Conservation (phyloP, 2,797 vertebrate genomes). For the Aeoliscus strigatus region DNA sequence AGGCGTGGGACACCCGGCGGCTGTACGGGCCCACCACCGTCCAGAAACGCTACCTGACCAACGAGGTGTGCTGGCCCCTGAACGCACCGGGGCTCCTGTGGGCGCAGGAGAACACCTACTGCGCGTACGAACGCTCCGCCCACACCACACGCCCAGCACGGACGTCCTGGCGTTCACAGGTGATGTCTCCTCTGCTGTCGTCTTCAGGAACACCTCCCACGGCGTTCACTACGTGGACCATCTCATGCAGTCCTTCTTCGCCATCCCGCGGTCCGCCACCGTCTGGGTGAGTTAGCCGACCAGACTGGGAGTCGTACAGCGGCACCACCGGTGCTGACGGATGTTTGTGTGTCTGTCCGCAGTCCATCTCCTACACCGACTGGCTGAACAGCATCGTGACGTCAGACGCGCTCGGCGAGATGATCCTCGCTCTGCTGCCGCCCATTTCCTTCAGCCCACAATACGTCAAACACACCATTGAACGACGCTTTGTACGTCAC, state of each 20-base stretch:
- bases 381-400: constrained; percentile 84
- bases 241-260: constrained; percentile 77
- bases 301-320: no score
- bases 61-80: constrained; percentile 86
- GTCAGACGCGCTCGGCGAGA: constrained; percentile 81
- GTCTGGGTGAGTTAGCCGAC: constrained; percentile 95
- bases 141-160: no score
- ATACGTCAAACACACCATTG: constrained; percentile 74
- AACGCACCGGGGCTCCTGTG: constrained; percentile 80
- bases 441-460: constrained; percentile 63
- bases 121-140: no score
- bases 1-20: constrained; percentile 89
- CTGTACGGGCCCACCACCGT: constrained; percentile 77
- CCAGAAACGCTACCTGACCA: constrained; percentile 84
- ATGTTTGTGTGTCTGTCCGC: constrained; percentile 17
- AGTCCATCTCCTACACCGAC: constrained; percentile 89
- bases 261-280: constrained; percentile 79
- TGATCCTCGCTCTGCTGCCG: constrained; percentile 80
- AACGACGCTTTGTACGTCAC: constrained; percentile 83
- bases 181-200: neutral
- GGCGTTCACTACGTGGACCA: constrained; percentile 89
- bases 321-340: no score
- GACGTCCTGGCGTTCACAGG: constrained; percentile 1
- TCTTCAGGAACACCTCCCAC: constrained; percentile 77
- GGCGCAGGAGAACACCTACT: constrained; percentile 85